Base-by-base conservation (phyloP, 23 tunicate species). In the Oikopleura albicans region DNA sequence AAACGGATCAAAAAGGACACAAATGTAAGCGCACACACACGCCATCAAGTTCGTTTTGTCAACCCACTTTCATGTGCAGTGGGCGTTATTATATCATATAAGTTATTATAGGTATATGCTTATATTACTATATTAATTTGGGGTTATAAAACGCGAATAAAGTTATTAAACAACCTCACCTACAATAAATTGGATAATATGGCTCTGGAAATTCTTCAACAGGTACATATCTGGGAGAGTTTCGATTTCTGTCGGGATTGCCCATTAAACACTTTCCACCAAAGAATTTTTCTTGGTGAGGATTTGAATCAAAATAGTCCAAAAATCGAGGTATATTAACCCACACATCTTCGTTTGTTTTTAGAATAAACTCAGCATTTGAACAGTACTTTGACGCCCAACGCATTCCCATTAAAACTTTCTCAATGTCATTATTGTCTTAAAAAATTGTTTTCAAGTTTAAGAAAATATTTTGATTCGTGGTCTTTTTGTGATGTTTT, bases 341-440 rank as follows among this genome's bases (percentile, higher is more conserved):
- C 79, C 79, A 71, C 37, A 71, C 79, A 71, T 71, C 79, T 22
- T 71, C 36, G 79, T 71, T 71, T 71, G 79, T 31, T 71, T 71
- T 71, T 37, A 71, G 37, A 16, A 71, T 16, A 29, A 12, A 71
- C 31, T 71, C 31, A 2, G 79, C 34, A 2, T 71, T 4, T 29
- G 28, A 22, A 37, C 79, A 71, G 31, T 71, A 71, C 2, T 71
- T 71, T 71, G 4, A 34, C 2, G 35, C 79, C 79, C 79, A 71
- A 37, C 79, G 79, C 34, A 71, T 16, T 71, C 79, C 79, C 79
- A 71, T 71, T 2, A 71, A 2, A 71, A 71, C 37, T 71, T 71
- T 71, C 2, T 71, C 79, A 2, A 71, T 27, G 37, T 71, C 37
- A 2, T 71, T 31, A 29, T 29, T 29, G 37, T 71, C 79, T 71